These are phyloP conservation scores for Rattus rattus DNA, from an alignment of 2,113 vertebrate genomes.

Conservation along the genomic window DNA sequence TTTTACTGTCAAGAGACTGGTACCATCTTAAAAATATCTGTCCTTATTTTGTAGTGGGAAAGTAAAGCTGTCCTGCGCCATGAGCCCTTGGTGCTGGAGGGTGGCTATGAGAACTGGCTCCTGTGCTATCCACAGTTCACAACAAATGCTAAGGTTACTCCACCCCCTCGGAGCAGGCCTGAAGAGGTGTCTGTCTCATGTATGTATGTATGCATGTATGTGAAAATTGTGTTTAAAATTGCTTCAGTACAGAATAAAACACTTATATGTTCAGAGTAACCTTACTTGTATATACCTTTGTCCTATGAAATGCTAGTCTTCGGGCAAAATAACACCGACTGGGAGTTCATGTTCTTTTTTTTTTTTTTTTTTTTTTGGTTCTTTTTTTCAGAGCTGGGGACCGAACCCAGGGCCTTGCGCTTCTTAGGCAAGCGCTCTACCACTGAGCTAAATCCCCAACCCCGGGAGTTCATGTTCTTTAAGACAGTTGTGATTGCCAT, in stretches of 20 bases:
- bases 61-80: constrained; percentile 92
- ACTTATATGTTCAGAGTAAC: background rate
- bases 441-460: no score
- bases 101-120: constrained; percentile 98
- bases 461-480: constrained; percentile 38
- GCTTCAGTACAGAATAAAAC: constrained; percentile 38
- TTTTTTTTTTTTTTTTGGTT: no score
- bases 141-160: constrained; percentile 94
- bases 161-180: constrained; percentile 87
- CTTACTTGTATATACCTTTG: constrained; percentile 48
- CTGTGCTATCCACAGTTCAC: constrained; percentile 97
- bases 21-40: background rate
- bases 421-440: no score
- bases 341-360: constrained; percentile 38
- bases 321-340: background rate
- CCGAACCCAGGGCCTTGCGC: no score
- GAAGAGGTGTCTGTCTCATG: constrained; percentile 91
- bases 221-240: constrained; percentile 68
- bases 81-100: constrained; percentile 96
- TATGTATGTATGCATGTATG: constrained; percentile 94
- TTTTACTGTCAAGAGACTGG: constrained; percentile 24
- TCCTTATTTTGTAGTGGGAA: constrained; percentile 93
- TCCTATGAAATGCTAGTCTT: constrained; percentile 53
- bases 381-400: no score
- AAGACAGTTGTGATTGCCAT: constrained; percentile 10